Evolutionary conservation across 1,140 invertebrate genomes (phyloP).

Genomic region (Tachypleus tridentatus): DNA sequence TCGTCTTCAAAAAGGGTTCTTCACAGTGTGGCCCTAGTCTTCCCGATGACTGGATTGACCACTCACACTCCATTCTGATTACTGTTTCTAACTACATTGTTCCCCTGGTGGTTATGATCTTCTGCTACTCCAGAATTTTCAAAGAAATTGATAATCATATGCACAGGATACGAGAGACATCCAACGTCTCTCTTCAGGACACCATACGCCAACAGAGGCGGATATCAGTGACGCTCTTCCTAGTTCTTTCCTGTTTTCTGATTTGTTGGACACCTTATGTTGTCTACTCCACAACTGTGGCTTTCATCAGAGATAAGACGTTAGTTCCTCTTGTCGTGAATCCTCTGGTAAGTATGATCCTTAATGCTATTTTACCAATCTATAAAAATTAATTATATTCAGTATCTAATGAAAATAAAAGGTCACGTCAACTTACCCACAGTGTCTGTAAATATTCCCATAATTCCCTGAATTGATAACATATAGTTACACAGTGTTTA

Average conservation of each 20-base stretch:
- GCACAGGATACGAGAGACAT: constrained; percentile 25
- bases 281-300: constrained; percentile 33
- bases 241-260: constrained; percentile 37
- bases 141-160: constrained; percentile 35
- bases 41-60: constrained; percentile 27
- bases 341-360: constrained; percentile 33
- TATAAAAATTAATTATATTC: too few relatives aligned
- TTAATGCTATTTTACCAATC: too few relatives aligned
- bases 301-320: constrained; percentile 28
- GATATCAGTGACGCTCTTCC: constrained; percentile 37
- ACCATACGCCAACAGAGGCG: constrained; percentile 35
- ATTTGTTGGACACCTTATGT: constrained; percentile 38
- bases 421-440: too few relatives aligned
- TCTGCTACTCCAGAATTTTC: constrained; percentile 38
- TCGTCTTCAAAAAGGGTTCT: constrained; percentile 33
- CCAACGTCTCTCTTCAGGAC: constrained; percentile 24
- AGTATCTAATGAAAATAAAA: too few relatives aligned
- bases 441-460: too few relatives aligned
- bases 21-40: constrained; percentile 39
- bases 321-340: constrained; percentile 31
- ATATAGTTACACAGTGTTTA: too few relatives aligned
- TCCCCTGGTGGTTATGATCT: constrained; percentile 34
- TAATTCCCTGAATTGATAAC: too few relatives aligned
- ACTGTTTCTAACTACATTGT: constrained; percentile 30
- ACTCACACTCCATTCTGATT: constrained; percentile 33